These are phyloP conservation scores for Tridacna crocea DNA, from an alignment of 2,888 invertebrate genomes.

Conservation along the genomic window DNA sequence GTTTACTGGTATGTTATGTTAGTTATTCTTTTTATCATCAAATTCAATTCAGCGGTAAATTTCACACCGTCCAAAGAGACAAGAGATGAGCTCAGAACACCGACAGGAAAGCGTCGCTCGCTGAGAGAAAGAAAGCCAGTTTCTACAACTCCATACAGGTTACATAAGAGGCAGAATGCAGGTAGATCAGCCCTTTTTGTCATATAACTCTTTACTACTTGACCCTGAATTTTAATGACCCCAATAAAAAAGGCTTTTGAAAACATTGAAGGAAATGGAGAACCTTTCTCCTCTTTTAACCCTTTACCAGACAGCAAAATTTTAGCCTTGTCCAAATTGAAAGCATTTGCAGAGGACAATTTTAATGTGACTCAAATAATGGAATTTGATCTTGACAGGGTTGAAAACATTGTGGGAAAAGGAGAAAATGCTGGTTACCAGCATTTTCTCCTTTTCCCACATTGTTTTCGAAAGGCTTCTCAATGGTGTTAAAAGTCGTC, in stretches of 20 bases:
- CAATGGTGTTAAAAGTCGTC: too few species aligned
- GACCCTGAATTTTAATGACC: background rate
- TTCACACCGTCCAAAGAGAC: slow-evolving; percentile 51
- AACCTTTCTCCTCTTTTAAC: too few species aligned
- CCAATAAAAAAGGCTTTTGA: background rate
- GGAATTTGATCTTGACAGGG: too few species aligned
- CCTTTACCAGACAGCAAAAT: too few species aligned
- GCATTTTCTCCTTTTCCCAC: background rate
- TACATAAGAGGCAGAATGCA: slow-evolving; percentile 72
- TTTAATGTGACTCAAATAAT: too few species aligned
- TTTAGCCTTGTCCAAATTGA: too few species aligned
- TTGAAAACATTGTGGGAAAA: slow-evolving; percentile 4
- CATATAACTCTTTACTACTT: background rate
- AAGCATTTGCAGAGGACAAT: too few species aligned
- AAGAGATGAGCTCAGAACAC: slow-evolving; percentile 37
- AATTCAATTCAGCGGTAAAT: slow-evolving; percentile 44
- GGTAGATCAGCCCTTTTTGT: slow-evolving; percentile 31
- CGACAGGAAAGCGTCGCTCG: slow-evolving; percentile 36
- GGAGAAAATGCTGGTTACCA: background rate
- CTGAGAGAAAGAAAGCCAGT: slow-evolving; percentile 65
- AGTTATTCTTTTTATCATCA: too few species aligned
- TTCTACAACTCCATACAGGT: slow-evolving; percentile 78
- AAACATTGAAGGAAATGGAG: background rate
- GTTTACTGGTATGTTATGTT: too few species aligned
- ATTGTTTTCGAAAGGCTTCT: too few species aligned